These are phyloP conservation scores for Thalassarche chlororhynchos DNA, from an alignment of 2,113 vertebrate genomes.

Conservation along the genomic window DNA sequence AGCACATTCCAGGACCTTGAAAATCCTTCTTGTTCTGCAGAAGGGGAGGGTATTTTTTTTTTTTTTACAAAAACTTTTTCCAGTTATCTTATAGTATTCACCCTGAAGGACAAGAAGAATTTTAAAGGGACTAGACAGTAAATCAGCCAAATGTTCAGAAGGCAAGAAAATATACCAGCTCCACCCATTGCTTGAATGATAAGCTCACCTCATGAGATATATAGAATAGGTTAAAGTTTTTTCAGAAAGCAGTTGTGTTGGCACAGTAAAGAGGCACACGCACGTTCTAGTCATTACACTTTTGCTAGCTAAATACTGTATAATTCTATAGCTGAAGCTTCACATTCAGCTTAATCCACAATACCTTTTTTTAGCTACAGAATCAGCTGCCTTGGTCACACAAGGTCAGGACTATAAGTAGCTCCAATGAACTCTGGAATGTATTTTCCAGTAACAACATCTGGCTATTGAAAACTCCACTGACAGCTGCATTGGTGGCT, in stretches of 20 bases:
- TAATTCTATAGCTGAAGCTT: conserved; percentile 43
- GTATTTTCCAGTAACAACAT: conserved; percentile 70
- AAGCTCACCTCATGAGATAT: background rate
- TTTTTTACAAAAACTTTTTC: background rate
- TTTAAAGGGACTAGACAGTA: background rate
- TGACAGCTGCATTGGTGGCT: conserved; percentile 61
- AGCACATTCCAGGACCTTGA: background rate
- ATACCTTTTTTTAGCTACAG: conserved; percentile 48
- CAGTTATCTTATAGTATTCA: background rate
- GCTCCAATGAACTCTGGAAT: conserved; percentile 60
- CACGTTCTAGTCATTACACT: background rate
- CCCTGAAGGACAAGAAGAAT: background rate
- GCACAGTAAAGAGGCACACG: background rate
- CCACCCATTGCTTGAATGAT: background rate
- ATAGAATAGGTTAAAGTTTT: background rate
- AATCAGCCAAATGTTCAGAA: background rate
- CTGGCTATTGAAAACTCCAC: conserved; percentile 67
- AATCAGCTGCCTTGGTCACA: conserved; percentile 46
- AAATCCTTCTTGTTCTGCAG: background rate
- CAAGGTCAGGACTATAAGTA: conserved; percentile 61
- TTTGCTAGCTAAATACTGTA: background rate
- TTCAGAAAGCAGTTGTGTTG: background rate
- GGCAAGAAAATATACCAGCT: background rate
- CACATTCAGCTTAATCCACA: conserved; percentile 26
- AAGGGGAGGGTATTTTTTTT: background rate